Evolutionary conservation across 2,888 invertebrate genomes (phyloP), one percentile per base, ranked within the genome.

Genomic region (Nemapogon koenigi): DNA sequence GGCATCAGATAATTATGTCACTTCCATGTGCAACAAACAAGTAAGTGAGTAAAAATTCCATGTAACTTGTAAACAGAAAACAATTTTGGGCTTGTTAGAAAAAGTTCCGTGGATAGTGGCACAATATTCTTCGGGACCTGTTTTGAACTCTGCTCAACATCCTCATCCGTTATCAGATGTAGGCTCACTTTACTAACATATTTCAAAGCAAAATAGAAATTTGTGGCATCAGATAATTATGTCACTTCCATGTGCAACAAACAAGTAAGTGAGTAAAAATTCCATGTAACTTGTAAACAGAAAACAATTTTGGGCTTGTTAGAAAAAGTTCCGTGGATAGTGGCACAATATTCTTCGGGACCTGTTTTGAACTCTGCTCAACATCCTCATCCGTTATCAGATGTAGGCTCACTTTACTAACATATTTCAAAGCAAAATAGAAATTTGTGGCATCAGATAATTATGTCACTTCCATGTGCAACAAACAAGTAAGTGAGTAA

Each of bases 21-120:
- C 19, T 38, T 43, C 32, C 40, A 35, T 18, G 32, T 40, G 37
- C 33, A 35, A 35, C 37, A 19, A 31, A 16, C 32, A 35, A 16
- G 31, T 43, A 40, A 22, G 39, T 31, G 18, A 16, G 33, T 42
- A 43, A 40, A 42, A 43, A 17, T 43, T 43, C 40, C 42, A 43
- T 29, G 41, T 43, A 37, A 43, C 33, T 35, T 25, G 33, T 39
- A 33, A 10, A 29, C 33, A 17, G 16, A 33, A 14, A 39, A 33
- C 8, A 39, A 26, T 16, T 26, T 39, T 36, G 36, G 27, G 15
- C 26, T 16, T 6, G 15, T 18, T 36, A n/a, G n/a, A n/a, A n/a
- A n/a, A n/a, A n/a, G n/a, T n/a, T n/a, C n/a, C 41, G 38, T 14
- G n/a, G n/a, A 29, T 18, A 16, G 33, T 42, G n/a, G n/a, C n/a